Percentiles rank a stretch among this genome's conserved stretches.
Evolutionary conservation across 1,140 invertebrate genomes (phyloP).

Genomic region (Drosophila watanabei): DNA sequence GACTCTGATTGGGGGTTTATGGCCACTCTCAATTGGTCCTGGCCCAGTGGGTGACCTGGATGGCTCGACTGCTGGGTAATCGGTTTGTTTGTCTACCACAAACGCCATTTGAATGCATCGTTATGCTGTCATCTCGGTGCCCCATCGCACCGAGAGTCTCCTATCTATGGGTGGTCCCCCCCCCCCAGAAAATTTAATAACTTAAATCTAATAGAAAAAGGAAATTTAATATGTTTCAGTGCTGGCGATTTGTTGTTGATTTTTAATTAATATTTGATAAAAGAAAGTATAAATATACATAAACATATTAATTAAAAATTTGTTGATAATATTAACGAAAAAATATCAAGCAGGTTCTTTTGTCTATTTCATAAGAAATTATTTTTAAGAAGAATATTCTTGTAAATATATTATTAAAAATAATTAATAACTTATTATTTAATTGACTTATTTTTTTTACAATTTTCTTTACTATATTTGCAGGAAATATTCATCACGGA

Average conservation of each 20-base stretch:
- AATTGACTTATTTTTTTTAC: not conserved
- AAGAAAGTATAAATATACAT: not conserved
- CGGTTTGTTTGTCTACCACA: slow-evolving; percentile 75
- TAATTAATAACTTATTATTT: not conserved
- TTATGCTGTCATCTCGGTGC: slow-evolving; percentile 63
- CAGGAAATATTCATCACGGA: not conserved
- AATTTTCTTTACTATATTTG: not conserved
- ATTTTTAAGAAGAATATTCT: not conserved
- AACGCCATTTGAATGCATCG: slow-evolving; percentile 70
- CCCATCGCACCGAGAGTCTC: slow-evolving; percentile 1
- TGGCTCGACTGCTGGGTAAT: slow-evolving; percentile 73
- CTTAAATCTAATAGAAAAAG: slow-evolving; percentile 14
- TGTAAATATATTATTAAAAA: not conserved
- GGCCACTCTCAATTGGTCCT: slow-evolving; percentile 46
- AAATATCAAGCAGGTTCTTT: no score
- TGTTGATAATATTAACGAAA: not conserved
- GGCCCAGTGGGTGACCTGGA: slow-evolving; percentile 54
- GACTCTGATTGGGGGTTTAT: slow-evolving; percentile 26
- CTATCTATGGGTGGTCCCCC: slow-evolving; percentile 14
- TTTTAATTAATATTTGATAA: not conserved
- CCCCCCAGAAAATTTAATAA: slow-evolving; percentile 44
- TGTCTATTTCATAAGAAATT: not conserved
- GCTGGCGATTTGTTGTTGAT: not conserved
- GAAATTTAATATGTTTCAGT: not conserved
- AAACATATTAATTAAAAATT: not conserved